phyloP scores from a whole-genome alignment of 2,113 vertebrate genomes.

The Callospermophilus lateralis region DNA sequence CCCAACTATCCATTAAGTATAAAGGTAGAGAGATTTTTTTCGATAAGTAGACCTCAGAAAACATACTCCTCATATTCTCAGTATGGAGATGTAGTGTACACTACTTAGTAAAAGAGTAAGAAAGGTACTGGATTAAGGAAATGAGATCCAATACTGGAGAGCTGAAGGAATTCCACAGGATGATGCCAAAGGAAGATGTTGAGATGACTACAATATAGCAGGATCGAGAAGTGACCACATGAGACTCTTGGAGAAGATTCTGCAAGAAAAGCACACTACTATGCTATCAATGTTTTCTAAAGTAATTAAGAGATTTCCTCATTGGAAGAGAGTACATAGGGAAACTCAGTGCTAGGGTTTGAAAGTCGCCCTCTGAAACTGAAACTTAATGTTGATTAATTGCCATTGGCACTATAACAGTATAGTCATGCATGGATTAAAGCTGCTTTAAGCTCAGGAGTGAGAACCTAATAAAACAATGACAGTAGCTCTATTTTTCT shows the following conservation, averaged over 20 bases:
- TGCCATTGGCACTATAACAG: not conserved
- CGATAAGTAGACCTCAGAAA: constrained; percentile 21
- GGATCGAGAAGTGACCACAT: not conserved
- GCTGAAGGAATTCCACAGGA: not conserved
- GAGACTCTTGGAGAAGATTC: not conserved
- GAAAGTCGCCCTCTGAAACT: not conserved
- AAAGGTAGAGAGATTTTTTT: constrained; percentile 2
- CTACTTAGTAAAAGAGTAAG: not conserved
- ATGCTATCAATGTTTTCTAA: not conserved
- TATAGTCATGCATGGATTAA: not conserved
- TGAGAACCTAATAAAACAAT: too few species aligned
- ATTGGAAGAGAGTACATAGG: not conserved
- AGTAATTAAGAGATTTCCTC: not conserved
- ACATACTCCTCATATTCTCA: not conserved
- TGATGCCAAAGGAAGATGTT: not conserved
- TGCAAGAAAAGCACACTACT: not conserved
- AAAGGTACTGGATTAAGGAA: not conserved
- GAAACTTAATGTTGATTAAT: not conserved
- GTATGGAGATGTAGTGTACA: not conserved
- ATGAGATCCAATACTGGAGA: too few species aligned
- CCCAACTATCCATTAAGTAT: not conserved
- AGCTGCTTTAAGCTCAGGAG: not conserved
- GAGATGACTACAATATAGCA: not conserved
- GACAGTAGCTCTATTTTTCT: too few species aligned
- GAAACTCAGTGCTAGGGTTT: not conserved